These are phyloP conservation scores for Callyntrura guangdongensis DNA, from an alignment of 2,888 invertebrate species.

Conservation along the genomic window DNA sequence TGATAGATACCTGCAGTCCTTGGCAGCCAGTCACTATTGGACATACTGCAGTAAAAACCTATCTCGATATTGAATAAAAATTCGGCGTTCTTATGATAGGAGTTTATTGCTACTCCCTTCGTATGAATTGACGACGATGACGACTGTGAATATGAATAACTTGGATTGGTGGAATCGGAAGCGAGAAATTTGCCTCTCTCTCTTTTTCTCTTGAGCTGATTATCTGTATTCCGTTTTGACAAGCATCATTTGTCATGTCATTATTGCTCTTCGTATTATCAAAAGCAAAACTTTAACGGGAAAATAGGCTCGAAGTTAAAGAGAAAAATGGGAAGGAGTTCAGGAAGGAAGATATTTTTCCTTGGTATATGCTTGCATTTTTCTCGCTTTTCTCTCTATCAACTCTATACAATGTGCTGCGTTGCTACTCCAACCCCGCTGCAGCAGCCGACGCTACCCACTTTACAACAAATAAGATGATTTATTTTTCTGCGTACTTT, in stretches of 20 bases:
- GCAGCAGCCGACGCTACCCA: neutral
- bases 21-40: too few relatives aligned
- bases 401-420: neutral
- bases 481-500: slow-evolving; percentile 56
- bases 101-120: neutral
- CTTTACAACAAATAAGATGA: slow-evolving; percentile 11
- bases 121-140: neutral
- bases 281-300: too few relatives aligned
- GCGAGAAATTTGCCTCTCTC: neutral
- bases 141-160: neutral
- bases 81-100: neutral
- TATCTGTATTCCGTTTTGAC: slow-evolving; percentile 61
- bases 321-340: neutral
- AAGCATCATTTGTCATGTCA: slow-evolving; percentile 69
- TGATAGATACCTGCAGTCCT: too few relatives aligned
- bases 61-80: neutral
- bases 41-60: neutral
- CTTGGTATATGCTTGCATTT: neutral
- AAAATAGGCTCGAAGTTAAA: too few relatives aligned
- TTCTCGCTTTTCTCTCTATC: neutral
- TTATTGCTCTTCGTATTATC: neutral
- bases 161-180: neutral
- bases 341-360: neutral
- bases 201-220: slow-evolving; percentile 43
- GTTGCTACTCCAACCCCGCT: neutral